A percentile compares a stretch with the other conserved stretches of the same genome.
phyloP scores from a whole-genome alignment of 2,113 vertebrate genomes.

The Chascanopsetta lugubris region DNA sequence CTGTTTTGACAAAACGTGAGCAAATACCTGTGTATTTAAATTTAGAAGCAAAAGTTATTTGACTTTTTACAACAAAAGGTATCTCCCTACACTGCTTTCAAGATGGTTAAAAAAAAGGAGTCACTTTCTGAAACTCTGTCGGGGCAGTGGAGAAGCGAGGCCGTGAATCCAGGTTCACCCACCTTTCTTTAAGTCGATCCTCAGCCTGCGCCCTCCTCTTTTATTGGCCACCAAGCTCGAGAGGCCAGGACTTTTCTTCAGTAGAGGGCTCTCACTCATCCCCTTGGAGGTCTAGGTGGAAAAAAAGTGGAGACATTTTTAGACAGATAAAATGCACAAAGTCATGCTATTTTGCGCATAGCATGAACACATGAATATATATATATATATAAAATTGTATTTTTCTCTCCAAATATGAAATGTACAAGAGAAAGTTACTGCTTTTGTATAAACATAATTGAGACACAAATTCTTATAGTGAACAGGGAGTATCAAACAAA shows the following conservation, averaged over 20 bases:
- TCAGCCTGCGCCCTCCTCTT: constrained; percentile 88
- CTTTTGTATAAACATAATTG: too few species aligned
- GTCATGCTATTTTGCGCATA: too few species aligned
- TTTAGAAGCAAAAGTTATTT: too few species aligned
- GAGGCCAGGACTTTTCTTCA: constrained; percentile 81
- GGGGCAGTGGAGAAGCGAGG: not conserved
- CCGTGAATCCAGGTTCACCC: constrained; percentile 24
- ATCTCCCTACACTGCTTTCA: too few species aligned
- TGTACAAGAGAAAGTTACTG: too few species aligned
- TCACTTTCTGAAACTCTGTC: too few species aligned
- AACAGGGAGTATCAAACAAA: not conserved
- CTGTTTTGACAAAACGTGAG: too few species aligned
- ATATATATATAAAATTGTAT: too few species aligned
- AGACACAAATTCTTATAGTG: not conserved
- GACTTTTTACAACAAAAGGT: too few species aligned
- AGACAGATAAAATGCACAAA: not conserved
- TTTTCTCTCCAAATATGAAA: too few species aligned
- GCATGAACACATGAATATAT: not conserved
- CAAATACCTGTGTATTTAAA: too few species aligned
- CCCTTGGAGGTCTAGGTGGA: constrained; percentile 65
- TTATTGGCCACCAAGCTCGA: constrained; percentile 87
- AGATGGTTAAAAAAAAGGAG: too few species aligned
- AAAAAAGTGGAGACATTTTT: not conserved
- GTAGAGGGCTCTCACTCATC: constrained; percentile 71
- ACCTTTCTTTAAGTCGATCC: constrained; percentile 98